Evolutionary conservation across 2,797 vertebrate genomes (phyloP).

Genomic region (Hydrophis major): DNA sequence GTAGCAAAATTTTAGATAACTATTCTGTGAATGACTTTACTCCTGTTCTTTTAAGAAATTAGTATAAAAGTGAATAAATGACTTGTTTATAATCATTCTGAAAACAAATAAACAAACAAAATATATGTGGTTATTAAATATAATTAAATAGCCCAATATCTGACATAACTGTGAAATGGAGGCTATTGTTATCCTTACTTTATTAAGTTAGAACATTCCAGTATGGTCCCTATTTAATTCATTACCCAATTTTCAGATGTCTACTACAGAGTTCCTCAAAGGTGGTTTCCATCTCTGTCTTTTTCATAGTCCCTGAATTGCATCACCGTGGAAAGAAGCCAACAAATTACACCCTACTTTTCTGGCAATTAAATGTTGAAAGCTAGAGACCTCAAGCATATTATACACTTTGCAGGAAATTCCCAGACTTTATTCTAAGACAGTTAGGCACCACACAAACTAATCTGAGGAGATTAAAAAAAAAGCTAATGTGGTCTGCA

Average conservation of each 20-base stretch:
- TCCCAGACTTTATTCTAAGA: slow-evolving; percentile 63
- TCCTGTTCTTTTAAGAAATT: not conserved
- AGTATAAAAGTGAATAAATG: not conserved
- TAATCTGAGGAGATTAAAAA: slow-evolving; percentile 46
- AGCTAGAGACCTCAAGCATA: slow-evolving; percentile 59
- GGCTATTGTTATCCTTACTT: not conserved
- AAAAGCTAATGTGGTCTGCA: slow-evolving; percentile 44
- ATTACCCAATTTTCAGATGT: slow-evolving; percentile 36
- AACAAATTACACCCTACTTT: slow-evolving; percentile 57
- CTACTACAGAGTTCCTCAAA: slow-evolving; percentile 49
- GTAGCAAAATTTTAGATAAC: not conserved
- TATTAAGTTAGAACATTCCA: not conserved
- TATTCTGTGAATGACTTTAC: not conserved
- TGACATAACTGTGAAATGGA: not conserved
- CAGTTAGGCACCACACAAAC: slow-evolving; percentile 43
- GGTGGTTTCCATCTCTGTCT: slow-evolving; percentile 60
- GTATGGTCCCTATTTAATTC: slow-evolving; percentile 27
- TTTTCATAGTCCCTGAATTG: slow-evolving; percentile 60
- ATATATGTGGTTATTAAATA: not conserved
- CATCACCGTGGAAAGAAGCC: slow-evolving; percentile 61
- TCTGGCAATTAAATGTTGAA: slow-evolving; percentile 62
- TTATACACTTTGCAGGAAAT: slow-evolving; percentile 64
- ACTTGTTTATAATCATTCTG: not conserved
- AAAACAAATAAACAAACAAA: not conserved
- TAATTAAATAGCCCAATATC: not conserved